Evolutionary conservation across 2,888 invertebrate species (phyloP), one percentile per base, ranked within the genome.

Genomic region (Eremobia ochroleuca): DNA sequence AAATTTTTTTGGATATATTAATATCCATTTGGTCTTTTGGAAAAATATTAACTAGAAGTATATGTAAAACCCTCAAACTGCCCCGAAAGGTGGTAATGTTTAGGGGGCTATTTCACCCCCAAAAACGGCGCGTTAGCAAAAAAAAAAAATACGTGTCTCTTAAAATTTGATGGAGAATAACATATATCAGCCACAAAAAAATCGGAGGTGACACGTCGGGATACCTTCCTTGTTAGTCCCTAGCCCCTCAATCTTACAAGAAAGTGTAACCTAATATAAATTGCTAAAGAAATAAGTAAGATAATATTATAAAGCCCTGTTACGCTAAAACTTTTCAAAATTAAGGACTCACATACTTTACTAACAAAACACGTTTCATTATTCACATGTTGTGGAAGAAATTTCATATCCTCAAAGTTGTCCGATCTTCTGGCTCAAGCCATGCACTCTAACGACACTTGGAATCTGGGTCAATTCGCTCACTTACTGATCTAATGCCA

Each of bases 401-500:
- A 77, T 87, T 85, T 86, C 71, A 85, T 85, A 82, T 82, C 78
- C 37, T 65, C 46, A 75, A 82, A 82, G 72, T 86, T 71, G 70
- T 65, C 55, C 61, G 81, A 67, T 84, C 76, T 82, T 83, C 79
- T 77, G 82, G 81, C 75, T 87, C 83, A 79, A 77, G 74, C 81
- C 90, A 83, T 90, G 91, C 91, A 93, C 92, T 91, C 90, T 92
- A 88, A 89, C 86, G 85, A 87, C 90, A 88, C 84, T 89, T 81
- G 40, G 76, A 72, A 94, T 92, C 86, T 94, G 83, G 93, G 93
- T 92, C 93, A 92, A 81, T 86, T 80, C 78, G 79, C 76, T 81
- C 77, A 84, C 80, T 86, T 93, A 92, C 93, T 90, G 94, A 94
- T 93, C 91, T 91, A 87, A 91, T 90, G 83, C 89, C 83, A 80